Base-by-base conservation (phyloP, 2,113 vertebrate genomes). In the Monopterus albus region DNA sequence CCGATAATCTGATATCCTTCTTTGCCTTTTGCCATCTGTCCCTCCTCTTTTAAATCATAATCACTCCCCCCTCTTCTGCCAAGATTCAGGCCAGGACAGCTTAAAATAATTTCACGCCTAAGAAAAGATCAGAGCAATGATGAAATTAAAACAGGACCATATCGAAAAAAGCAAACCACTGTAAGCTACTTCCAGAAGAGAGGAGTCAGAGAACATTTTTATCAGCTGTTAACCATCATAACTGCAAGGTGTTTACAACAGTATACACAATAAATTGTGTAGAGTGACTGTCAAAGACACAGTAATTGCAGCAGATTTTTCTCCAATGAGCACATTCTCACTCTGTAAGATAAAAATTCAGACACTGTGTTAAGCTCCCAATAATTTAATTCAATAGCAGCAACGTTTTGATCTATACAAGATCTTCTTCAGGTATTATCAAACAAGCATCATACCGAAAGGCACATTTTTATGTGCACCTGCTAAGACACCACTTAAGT, bases 91-190 rank as follows among this genome's bases (percentile, higher is more conserved):
- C 29, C 75, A 75, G 39, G 55, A 51, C 29, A 62, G 42, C 81
- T 79, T 74, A 70, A 78, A 82, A 75, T 78, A 75, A 71, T 55
- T 46, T 52, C 17, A 18, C 9, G 47, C 23, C 53, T 45, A 70
- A 43, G n/a, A 59, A 50, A 26, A 69, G 52, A 68, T 58, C 23
- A 64, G 35, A 39, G 23, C 36, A 49, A 46, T 20, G 25, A 53
- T 49, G 35, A 60, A 21, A 20, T 38, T 47, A 47, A 53, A 58
- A 25, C 43, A 29, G 52, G 40, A 25, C 21, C 0, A 33, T 12
- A 31, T 43, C n/a, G 6, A 39, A 55, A 70, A 56, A 11, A 55
- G 20, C 21, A 53, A 55, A 50, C 10, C 25, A 9, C 28, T 55
- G 23, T 14, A 52, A 51, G 28, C 2, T n/a, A 42, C 2, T 13